A percentile compares a stretch with the other conserved stretches of the same genome.
These are phyloP conservation scores for Pterois miles DNA, from an alignment of 2,797 vertebrate species.

Conservation along the genomic window DNA sequence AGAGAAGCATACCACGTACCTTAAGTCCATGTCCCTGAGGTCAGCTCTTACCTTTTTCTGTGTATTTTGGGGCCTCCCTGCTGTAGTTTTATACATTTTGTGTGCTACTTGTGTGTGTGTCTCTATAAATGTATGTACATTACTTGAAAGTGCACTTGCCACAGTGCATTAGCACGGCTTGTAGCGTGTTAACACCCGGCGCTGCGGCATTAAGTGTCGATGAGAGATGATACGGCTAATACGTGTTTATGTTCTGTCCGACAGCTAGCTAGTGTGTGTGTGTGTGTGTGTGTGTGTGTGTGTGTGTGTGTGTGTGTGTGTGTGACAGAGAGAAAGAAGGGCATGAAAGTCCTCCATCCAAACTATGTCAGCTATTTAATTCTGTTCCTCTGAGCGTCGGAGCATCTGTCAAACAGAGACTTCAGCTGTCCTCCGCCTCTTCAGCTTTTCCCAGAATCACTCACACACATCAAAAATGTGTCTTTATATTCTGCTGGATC, in stretches of 20 bases:
- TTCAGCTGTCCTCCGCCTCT: conserved; percentile 67
- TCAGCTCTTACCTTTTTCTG: background rate
- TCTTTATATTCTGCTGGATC: background rate
- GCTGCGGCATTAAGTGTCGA: conserved; percentile 57
- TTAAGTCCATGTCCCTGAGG: background rate
- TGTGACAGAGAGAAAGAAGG: conserved; percentile 35
- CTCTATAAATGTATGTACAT: background rate
- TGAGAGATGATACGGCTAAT: conserved; percentile 71
- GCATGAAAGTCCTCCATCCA: conserved; percentile 65
- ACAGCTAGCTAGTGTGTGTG: conserved; percentile 34
- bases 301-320: conserved; percentile 26
- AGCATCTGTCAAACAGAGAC: conserved; percentile 69
- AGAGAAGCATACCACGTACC: background rate
- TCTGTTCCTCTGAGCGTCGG: conserved; percentile 46
- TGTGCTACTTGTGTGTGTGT: background rate
- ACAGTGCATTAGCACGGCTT: conserved; percentile 57
- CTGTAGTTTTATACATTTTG: background rate
- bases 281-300: conserved; percentile 12
- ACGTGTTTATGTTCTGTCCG: conserved; percentile 72
- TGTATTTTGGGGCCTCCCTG: background rate
- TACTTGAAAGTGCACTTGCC: conserved; percentile 30
- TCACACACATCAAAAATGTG: background rate
- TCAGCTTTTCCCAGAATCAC: conserved; percentile 43
- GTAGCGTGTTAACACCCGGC: conserved; percentile 67
- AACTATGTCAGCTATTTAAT: conserved; percentile 72